These are phyloP conservation scores for Rhogogaster chlorosoma DNA, from an alignment of 2,888 invertebrate species.

Conservation along the genomic window DNA sequence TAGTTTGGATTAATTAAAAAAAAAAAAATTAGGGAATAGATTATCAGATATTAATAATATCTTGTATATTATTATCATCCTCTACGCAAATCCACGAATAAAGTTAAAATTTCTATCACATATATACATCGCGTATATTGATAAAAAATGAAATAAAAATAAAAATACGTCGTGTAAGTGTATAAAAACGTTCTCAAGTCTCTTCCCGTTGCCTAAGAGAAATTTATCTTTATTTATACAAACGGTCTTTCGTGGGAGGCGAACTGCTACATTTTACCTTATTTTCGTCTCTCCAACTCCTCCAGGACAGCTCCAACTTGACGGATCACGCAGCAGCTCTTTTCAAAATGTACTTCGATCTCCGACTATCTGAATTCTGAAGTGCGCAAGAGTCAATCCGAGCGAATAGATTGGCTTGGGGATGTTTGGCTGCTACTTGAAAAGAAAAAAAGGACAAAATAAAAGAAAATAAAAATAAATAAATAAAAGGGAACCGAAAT, in stretches of 20 bases:
- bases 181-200: not conserved
- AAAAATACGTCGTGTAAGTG: not conserved
- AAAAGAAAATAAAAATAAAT: not conserved
- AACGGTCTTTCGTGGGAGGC: not conserved
- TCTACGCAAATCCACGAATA: too few species aligned
- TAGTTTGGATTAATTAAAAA: not conserved
- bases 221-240: not conserved
- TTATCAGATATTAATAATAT: not conserved
- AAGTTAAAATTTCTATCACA: not conserved
- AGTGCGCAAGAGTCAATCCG: not conserved
- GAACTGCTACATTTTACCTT: not conserved
- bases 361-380: not conserved
- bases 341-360: not conserved
- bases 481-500: not conserved
- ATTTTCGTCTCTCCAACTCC: not conserved
- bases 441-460: not conserved
- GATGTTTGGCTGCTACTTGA: not conserved
- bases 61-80: not conserved
- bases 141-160: too few species aligned
- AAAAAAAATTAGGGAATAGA: not conserved
- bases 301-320: not conserved
- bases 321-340: not conserved
- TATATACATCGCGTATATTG: not conserved
- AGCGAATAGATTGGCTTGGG: not conserved
- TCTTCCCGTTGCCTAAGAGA: not conserved